phyloP scores from a whole-genome alignment of 2,888 invertebrate genomes.

The Odiellus spinosus region DNA sequence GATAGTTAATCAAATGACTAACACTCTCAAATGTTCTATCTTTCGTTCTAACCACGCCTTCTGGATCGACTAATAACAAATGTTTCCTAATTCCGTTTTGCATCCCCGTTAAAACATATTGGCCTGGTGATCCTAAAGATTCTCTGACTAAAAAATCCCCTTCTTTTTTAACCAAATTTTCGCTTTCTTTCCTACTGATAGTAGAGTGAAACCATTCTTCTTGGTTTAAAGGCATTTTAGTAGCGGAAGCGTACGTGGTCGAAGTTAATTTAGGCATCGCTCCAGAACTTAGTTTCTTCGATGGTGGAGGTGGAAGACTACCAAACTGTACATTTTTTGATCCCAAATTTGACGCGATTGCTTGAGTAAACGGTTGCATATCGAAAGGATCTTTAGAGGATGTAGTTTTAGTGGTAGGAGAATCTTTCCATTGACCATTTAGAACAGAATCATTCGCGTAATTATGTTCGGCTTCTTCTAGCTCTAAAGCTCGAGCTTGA shows the following conservation, averaged over 20 bases:
- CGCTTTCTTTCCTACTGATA: conserved; percentile 70
- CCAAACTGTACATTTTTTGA: no score
- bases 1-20: conserved; percentile 86
- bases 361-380: conserved; percentile 36
- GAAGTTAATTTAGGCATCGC: not conserved
- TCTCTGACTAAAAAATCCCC: conserved; percentile 94
- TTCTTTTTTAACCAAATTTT: conserved; percentile 51
- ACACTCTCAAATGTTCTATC: conserved; percentile 92
- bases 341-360: no score
- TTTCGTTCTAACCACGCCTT: conserved; percentile 71
- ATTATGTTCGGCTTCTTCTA: no score
- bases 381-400: conserved; percentile 50
- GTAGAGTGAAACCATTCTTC: conserved; percentile 93
- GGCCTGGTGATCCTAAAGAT: conserved; percentile 76
- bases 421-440: no score
- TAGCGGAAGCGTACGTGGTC: conserved; percentile 17
- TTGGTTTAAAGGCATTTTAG: conserved; percentile 46
- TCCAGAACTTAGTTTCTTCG: no score
- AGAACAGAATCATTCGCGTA: no score
- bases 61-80: conserved; percentile 84
- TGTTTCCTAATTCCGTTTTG: conserved; percentile 74
- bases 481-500: no score
- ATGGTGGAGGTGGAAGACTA: no score
- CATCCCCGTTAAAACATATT: conserved; percentile 92
- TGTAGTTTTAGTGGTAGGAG: no score